These are phyloP conservation scores for Hippoglossus stenolepis DNA, from an alignment of 2,113 vertebrate genomes.

Conservation along the genomic window DNA sequence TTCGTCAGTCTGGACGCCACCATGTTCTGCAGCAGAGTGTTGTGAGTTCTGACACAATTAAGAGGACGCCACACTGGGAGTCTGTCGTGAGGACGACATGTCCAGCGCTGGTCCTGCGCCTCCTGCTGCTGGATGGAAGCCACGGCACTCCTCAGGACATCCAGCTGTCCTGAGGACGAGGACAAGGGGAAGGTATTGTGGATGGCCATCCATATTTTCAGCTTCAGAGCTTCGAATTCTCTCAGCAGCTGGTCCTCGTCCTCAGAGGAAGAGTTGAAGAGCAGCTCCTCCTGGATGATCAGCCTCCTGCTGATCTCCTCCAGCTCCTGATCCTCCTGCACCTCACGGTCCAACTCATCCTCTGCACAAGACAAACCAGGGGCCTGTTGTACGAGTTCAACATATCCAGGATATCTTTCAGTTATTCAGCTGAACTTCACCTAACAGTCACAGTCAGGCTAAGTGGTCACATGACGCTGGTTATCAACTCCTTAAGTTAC, in stretches of 20 bases:
- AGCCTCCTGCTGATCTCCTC: conserved; percentile 75
- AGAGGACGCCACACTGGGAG: conserved; percentile 78
- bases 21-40: conserved; percentile 66
- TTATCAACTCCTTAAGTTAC: no score
- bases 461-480: no score
- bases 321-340: conserved; percentile 25
- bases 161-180: conserved; percentile 32
- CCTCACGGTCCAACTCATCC: conserved; percentile 1
- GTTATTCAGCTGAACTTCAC: no score
- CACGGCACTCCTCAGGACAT: conserved; percentile 83
- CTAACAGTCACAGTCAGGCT: no score
- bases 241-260: conserved; percentile 76
- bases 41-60: conserved; percentile 83
- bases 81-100: conserved; percentile 11
- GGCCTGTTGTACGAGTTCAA: no score
- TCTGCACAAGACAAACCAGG: conserved; percentile 1
- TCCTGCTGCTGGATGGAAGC: conserved; percentile 85
- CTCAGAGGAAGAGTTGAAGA: conserved; percentile 61
- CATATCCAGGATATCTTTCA: no score
- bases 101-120: conserved; percentile 81
- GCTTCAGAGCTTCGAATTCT: conserved; percentile 78
- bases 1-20: conserved; percentile 81
- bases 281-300: conserved; percentile 80
- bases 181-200: conserved; percentile 74
- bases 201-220: conserved; percentile 78